A percentile compares a stretch with the other conserved stretches of the same genome.
Conservation (phyloP, 2,888 invertebrate species). For the Stenchaetothrips biformis region DNA sequence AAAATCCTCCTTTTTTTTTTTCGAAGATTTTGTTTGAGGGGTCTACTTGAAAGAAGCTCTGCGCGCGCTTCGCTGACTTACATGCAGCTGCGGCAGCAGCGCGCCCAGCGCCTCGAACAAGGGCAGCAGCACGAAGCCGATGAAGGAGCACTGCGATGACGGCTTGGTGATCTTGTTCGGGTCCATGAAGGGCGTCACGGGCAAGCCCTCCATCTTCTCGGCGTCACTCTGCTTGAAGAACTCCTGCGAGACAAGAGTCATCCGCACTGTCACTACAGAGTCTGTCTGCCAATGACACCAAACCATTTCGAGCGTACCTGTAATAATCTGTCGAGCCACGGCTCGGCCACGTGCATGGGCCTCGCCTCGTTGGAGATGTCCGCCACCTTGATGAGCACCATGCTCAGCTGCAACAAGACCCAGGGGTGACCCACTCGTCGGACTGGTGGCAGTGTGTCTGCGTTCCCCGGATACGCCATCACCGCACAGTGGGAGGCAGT, state of each 20-base stretch:
- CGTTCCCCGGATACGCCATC: no score
- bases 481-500: neutral
- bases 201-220: constrained; percentile 74
- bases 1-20: neutral
- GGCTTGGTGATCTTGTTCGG: constrained; percentile 78
- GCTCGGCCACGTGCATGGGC: constrained; percentile 77
- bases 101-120: constrained; percentile 73
- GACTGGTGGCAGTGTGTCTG: no score
- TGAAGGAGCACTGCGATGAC: constrained; percentile 77
- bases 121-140: constrained; percentile 72
- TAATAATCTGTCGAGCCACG: constrained; percentile 71
- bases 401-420: constrained; percentile 55
- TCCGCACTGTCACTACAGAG: neutral
- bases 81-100: constrained; percentile 67
- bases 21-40: neutral
- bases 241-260: constrained; percentile 48
- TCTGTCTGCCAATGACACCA: neutral
- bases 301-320: constrained; percentile 47
- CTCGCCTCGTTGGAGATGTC: constrained; percentile 80
- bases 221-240: constrained; percentile 76
- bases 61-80: constrained; percentile 42
- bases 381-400: constrained; percentile 78
- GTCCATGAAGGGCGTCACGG: constrained; percentile 83
- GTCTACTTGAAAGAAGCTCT: neutral
- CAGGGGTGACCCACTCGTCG: constrained; percentile 28